Base-by-base conservation (phyloP, 2,888 invertebrate genomes). In the Oscheius sp. region DNA sequence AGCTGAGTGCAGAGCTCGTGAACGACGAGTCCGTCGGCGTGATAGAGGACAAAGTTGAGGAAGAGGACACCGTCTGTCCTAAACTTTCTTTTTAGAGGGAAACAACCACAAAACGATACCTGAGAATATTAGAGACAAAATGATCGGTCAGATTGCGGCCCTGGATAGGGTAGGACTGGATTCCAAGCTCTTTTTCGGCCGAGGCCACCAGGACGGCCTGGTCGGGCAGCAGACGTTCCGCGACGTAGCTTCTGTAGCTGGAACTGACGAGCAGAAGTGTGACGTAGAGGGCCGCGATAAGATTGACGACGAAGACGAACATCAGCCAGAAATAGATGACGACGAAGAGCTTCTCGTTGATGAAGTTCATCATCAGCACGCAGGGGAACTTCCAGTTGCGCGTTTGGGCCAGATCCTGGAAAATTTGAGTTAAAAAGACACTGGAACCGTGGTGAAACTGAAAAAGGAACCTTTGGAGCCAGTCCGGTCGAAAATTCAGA, bases 251-350 rank as follows among this genome's bases (percentile, higher is more conserved):
- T 1, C 76, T 73, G 60, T 76, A 75, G 5, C 48, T 5, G 11
- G 72, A 65, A 51, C 48, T 5, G 2, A 74, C 0, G 1, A 77
- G 51, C 48, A 75, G 60, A 10, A 68, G 10, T 10, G 77, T 76
- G 66, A 53, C 65, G n/a, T 60, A 32, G 9, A 81, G 1, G 11
- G 77, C 77, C 2, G 78, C 70, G 11, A 37, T 35, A 0, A 78
- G 33, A 13, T 74, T 73, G n/a, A 79, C 50, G 66, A 74, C 62
- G 9, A 74, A 62, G 42, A 83, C 62, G 3, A 74, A 47, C 11
- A 83, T 32, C 32, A 79, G 77, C 80, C 81, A 81, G 74, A 80
- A 81, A 59, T 80, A 83, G 33, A 82, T 74, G 57, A 83, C 76
- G 2, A 81, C 65, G 72, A 76, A 83, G 13, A 79, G 68, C 57